Evolutionary conservation across 1,140 invertebrate species (phyloP).

Genomic region (Bombyx mandarina): DNA sequence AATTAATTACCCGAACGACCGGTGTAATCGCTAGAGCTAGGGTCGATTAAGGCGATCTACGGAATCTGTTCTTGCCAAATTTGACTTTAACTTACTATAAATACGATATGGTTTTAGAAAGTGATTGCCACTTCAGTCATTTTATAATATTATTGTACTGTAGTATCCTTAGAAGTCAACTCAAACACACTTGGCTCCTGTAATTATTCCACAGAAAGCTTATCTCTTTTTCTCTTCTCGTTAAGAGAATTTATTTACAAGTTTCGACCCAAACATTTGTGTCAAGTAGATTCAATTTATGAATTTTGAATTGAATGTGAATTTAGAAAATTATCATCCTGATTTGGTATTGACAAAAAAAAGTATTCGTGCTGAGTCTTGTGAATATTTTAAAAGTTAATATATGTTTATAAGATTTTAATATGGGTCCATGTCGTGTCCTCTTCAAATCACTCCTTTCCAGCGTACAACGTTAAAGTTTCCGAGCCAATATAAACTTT

Average conservation of each 20-base stretch:
- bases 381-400: too few species aligned
- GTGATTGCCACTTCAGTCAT: not conserved
- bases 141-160: too few species aligned
- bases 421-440: too few species aligned
- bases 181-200: slow-evolving; percentile 37
- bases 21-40: slow-evolving; percentile 64
- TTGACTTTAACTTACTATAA: slow-evolving; percentile 25
- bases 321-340: too few species aligned
- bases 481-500: slow-evolving; percentile 65
- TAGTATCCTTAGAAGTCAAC: slow-evolving; percentile 21
- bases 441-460: slow-evolving; percentile 12
- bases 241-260: slow-evolving; percentile 40
- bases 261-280: not conserved
- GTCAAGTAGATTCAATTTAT: too few species aligned
- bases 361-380: too few species aligned
- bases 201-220: slow-evolving; percentile 39
- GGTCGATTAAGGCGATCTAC: slow-evolving; percentile 44
- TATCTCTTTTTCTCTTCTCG: slow-evolving; percentile 45
- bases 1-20: slow-evolving; percentile 71
- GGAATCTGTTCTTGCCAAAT: slow-evolving; percentile 20
- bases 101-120: slow-evolving; percentile 31
- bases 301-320: too few species aligned
- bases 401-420: too few species aligned
- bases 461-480: slow-evolving; percentile 39
- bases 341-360: too few species aligned